Evolutionary conservation across 2,888 invertebrate species (phyloP), one percentile per base, ranked within the genome.

Genomic region (Rhogogaster chlorosoma): DNA sequence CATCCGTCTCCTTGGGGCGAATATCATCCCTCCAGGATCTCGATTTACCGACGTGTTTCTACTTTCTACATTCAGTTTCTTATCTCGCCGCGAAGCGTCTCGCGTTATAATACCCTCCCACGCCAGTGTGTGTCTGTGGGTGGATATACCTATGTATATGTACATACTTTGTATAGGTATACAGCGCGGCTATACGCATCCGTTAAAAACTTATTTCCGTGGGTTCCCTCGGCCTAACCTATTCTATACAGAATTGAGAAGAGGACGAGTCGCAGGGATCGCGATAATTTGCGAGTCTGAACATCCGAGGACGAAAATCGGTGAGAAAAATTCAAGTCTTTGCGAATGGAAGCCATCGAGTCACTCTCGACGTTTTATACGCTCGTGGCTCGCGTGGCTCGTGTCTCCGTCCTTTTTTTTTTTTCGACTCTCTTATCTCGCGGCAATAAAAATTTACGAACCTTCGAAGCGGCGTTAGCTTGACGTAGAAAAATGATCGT

Each of bases 31-130:
- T 1, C 61, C n/a, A n/a, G 61, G 26, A 61, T 12, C 61, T 61
- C 61, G 61, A 26, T 61, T 26, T 61, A 61, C 26, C 61, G 61
- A 61, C 22, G 61, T 61, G 26, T 61, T 61, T 26, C 26, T 61
- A 61, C 61, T 29, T 61, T 61, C 61, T 61, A 61, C 61, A 61
- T 61, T 61, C 61, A 61, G 61, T 61, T 61, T 61, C 61, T 61
- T 61, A 61, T 61, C 61, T 26, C 26, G 26, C n/a, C 53, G 7
- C n/a, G n/a, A n/a, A 53, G n/a, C 53, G 53, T 53, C 53, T 53
- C 53, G 53, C 53, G n/a, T 53, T 53, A 53, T 53, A 53, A 53
- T 53, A 53, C 53, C 53, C 18, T 53, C 53, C 53, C 53, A n/a
- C n/a, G 7, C n/a, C 53, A 7, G 53, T 53, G 7, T 53, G 18